phyloP scores from a whole-genome alignment of 2,113 vertebrate genomes.

The Bagarius yarrelli region DNA sequence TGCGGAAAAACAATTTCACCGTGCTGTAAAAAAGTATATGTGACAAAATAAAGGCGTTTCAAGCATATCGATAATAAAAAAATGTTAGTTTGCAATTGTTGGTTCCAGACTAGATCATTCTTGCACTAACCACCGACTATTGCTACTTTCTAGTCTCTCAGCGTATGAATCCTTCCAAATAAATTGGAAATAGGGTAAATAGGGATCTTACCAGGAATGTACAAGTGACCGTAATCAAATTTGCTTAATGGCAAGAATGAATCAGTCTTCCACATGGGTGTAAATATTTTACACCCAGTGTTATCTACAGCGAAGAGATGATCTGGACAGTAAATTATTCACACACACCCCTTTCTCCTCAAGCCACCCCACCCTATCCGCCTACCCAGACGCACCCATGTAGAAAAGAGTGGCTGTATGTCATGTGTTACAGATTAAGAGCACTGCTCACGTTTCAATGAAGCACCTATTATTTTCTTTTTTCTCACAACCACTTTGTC shows the following conservation, averaged over 20 bases:
- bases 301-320: conserved; percentile 55
- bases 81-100: neutral
- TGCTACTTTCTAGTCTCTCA: neutral
- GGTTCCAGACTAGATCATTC: neutral
- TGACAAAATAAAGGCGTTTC: no score
- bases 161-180: neutral
- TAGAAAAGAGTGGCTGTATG: conserved; percentile 40
- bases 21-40: no score
- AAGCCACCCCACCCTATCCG: neutral
- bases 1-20: no score
- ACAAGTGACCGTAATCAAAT: conserved; percentile 42
- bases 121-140: neutral
- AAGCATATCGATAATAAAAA: neutral
- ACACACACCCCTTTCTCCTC: no score
- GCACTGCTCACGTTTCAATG: conserved; percentile 29
- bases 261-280: conserved; percentile 49
- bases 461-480: conserved; percentile 29
- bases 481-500: neutral
- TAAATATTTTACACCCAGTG: conserved; percentile 52
- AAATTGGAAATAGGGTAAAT: neutral
- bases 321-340: conserved; percentile 48
- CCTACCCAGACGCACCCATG: conserved; percentile 33
- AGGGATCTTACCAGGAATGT: neutral
- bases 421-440: conserved; percentile 48
- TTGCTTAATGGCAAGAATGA: conserved; percentile 53